Evolutionary conservation across 2,888 invertebrate species (phyloP), one percentile per base, ranked within the genome.

Genomic region (Geophilus truncorum): DNA sequence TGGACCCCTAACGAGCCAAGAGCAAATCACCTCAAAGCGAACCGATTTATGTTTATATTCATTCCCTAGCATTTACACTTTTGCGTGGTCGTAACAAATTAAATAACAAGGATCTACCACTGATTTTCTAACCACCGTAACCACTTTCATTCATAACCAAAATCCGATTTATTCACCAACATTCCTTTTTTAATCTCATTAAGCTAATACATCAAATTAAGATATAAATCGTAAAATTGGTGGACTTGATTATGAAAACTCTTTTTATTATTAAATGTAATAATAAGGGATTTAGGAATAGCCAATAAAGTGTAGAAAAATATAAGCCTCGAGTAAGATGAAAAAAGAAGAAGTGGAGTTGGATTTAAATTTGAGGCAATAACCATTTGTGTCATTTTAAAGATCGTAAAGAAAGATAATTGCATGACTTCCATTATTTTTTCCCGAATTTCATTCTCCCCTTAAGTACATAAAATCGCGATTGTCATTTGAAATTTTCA

Each of bases 11-110:
- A 70, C 70, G 70, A 70, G 70, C 25, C 28, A 15, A 25, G 70
- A 70, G 70, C 70, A 70, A 70, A 70, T 70, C 70, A 15, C 28
- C 70, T 70, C 70, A 70, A 70, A 25, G 70, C 70, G n/a, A 70
- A 25, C 23, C 28, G 28, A 70, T 70, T 70, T 70, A 70, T 25
- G 70, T 1, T 70, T 70, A 25, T 70, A 70, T 28, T 70, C 70
- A 28, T 70, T 70, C 28, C 70, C 25, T 23, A 70, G 25, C 45
- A 45, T 45, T 45, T 45, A 45, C 15, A 45, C 70, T 28, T 25
- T 70, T 70, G 70, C 28, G 25, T 23, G 25, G 70, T 70, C 70
- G 70, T 70, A 25, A 70, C 70, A 25, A 70, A 70, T 70, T 70
- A 70, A 51, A 70, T 70, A 70, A n/a, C n/a, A n/a, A 70, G 7